Percentiles rank a stretch among this genome's conserved stretches.
Evolutionary conservation across 2,797 vertebrate genomes (phyloP).

Genomic region (Sylvilagus floridanus): DNA sequence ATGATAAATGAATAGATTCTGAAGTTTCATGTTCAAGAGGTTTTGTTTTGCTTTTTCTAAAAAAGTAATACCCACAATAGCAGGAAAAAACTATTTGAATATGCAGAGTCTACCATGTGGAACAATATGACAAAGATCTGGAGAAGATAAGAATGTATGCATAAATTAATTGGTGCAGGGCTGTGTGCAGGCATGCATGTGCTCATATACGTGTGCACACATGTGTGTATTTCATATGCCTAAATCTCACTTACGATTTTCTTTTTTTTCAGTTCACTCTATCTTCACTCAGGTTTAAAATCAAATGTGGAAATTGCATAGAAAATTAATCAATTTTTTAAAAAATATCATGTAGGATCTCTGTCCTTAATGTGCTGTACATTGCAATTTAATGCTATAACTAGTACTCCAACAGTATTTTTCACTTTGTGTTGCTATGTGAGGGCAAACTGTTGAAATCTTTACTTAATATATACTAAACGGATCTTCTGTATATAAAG

Average conservation of each 20-base stretch:
- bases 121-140: background rate
- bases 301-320: background rate
- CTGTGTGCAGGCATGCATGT: background rate
- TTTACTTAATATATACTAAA: too few species aligned
- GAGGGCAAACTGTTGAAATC: too few species aligned
- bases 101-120: background rate
- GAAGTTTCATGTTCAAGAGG: background rate
- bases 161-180: background rate
- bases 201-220: background rate
- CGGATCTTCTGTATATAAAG: too few species aligned
- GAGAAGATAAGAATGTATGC: background rate
- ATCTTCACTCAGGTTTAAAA: background rate
- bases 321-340: too few species aligned
- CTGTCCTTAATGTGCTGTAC: too few species aligned
- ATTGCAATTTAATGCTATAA: too few species aligned
- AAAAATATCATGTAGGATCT: too few species aligned
- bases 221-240: background rate
- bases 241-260: background rate
- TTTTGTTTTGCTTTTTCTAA: conserved; percentile 20
- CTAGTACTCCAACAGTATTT: too few species aligned
- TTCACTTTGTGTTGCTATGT: too few species aligned
- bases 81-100: background rate
- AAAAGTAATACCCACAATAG: conserved; percentile 6
- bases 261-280: background rate
- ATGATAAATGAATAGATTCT: background rate